Evolutionary conservation across 2,888 invertebrate species (phyloP), one percentile per base, ranked within the genome.

Genomic region (Monochamus alternatus): DNA sequence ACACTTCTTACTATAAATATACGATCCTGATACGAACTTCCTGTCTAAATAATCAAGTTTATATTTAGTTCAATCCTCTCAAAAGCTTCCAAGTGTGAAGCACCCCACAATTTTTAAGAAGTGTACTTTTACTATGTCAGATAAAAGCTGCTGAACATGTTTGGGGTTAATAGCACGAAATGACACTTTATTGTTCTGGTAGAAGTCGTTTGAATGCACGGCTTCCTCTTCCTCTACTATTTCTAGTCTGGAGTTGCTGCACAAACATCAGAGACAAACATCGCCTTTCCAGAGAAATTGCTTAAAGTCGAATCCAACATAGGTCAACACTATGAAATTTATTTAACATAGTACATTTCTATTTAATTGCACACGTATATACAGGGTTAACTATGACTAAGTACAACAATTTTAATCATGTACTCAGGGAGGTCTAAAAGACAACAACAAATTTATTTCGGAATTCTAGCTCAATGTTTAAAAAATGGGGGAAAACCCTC

Each of bases 31-130:
- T 32, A 31, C 31, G 38, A 14, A 63, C 8, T 38, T n/a, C 62
- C 43, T 14, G n/a, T 63, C 38, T n/a, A 43, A 14, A 9, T 63
- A 63, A n/a, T 63, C 14, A 43, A 63, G 43, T 12, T 5, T n/a
- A 4, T 22, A 22, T 22, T 22, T 22, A 22, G 22, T 22, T 12
- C 5, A n/a, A 31, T 32, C 32, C 32, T 32, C 62, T 63, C n/a
- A 7, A 14, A 43, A 8, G 43, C 62, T 63, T 14, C 43, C 43
- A 63, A 43, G 62, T 63, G 62, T 38, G 62, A 63, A 63, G 32
- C 62, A 63, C 62, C 43, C 62, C 32, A 63, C 62, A 38, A 63
- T 63, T 63, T 63, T 63, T 63, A 14, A 43, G 14, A 63, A 63
- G 38, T 32, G 38, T 14, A 63, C 43, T 43, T 63, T 63, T 63